Evolutionary conservation across 2,113 vertebrate genomes (phyloP).

Genomic region (Paradisaea rubra): DNA sequence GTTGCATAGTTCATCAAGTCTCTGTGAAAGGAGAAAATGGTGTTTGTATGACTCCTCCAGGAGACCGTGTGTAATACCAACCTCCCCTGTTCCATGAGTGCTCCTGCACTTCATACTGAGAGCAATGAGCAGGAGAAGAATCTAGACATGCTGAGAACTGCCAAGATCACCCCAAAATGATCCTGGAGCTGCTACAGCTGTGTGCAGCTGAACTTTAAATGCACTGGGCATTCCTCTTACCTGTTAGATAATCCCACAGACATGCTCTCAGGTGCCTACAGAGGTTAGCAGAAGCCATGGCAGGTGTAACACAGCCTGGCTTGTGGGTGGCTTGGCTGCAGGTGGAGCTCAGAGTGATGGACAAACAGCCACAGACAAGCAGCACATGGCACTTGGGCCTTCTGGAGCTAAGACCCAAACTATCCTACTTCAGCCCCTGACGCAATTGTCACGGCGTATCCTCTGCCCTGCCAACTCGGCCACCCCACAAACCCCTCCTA

Average conservation of each 20-base stretch:
- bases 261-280: neutral
- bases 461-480: neutral
- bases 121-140: neutral
- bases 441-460: neutral
- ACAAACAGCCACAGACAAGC: neutral
- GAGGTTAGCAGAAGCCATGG: neutral
- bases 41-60: neutral
- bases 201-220: neutral
- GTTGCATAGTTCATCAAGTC: neutral
- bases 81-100: neutral
- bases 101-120: neutral
- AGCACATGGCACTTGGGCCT: neutral
- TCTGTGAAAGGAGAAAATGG: neutral
- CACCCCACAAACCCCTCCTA: neutral
- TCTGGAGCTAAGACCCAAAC: neutral
- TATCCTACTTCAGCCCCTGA: neutral
- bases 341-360: neutral
- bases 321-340: neutral
- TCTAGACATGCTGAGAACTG: neutral
- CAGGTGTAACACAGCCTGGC: neutral
- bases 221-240: neutral
- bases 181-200: neutral
- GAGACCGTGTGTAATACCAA: neutral
- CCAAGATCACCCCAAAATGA: neutral
- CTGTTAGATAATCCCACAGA: neutral